Evolutionary conservation across 2,888 invertebrate species (phyloP).

Genomic region (Meteorus colon): DNA sequence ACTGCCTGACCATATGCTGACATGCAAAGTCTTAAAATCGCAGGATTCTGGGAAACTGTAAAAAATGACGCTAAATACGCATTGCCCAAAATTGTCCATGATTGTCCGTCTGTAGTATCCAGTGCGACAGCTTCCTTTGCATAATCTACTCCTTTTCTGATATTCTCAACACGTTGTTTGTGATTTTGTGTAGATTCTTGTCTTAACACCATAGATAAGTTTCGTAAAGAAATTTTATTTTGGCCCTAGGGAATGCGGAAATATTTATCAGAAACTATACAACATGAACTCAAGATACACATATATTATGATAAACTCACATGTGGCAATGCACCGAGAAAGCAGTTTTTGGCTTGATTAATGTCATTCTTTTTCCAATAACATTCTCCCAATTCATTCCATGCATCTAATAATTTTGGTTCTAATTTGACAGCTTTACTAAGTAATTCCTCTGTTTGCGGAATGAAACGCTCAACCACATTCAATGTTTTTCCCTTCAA

Average conservation of each 20-base stretch:
- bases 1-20: constrained; percentile 89
- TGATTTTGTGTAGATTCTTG: constrained; percentile 77
- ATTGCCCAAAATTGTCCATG: constrained; percentile 90
- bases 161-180: constrained; percentile 77
- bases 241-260: constrained; percentile 76
- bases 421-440: constrained; percentile 90
- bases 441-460: constrained; percentile 82
- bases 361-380: constrained; percentile 91
- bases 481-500: constrained; percentile 84
- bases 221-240: constrained; percentile 85
- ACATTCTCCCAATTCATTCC: constrained; percentile 92
- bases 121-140: constrained; percentile 89
- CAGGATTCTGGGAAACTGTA: constrained; percentile 82
- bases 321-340: constrained; percentile 84
- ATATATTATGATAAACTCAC: constrained; percentile 72
- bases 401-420: constrained; percentile 85
- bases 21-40: constrained; percentile 82
- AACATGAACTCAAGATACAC: background rate
- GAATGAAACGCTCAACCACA: constrained; percentile 80
- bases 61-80: constrained; percentile 89
- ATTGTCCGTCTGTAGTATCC: constrained; percentile 85
- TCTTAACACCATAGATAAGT: constrained; percentile 86
- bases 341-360: constrained; percentile 87
- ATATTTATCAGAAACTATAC: constrained; percentile 42
- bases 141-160: constrained; percentile 82